phyloP scores from a whole-genome alignment of 2,888 invertebrate genomes.

The Pachymerium ferrugineum region DNA sequence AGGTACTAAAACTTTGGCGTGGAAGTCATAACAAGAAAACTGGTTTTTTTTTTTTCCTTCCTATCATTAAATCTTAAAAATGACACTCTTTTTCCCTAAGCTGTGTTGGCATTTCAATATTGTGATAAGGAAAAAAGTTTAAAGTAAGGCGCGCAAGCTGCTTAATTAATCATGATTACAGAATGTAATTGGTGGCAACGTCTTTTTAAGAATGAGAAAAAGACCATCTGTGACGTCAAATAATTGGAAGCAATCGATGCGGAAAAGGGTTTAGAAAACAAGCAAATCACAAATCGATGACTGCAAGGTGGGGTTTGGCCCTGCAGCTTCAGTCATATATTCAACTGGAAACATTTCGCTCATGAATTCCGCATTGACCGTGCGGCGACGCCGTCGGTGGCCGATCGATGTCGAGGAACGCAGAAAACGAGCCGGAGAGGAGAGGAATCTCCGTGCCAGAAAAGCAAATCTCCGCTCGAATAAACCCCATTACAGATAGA shows the following conservation, averaged over 20 bases:
- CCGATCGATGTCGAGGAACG: neutral
- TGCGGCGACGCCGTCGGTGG: conserved; percentile 10
- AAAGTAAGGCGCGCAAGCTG: neutral
- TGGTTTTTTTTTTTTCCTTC: too few relatives aligned
- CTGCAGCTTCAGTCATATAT: neutral
- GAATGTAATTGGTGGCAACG: neutral
- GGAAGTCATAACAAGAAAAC: too few relatives aligned
- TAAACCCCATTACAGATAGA: neutral
- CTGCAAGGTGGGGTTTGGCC: neutral
- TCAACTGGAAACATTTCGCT: conserved; percentile 12
- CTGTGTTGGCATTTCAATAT: neutral
- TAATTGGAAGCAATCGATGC: neutral
- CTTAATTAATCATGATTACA: conserved; percentile 8
- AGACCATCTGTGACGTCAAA: neutral
- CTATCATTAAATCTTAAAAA: too few relatives aligned
- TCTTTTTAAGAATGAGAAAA: neutral
- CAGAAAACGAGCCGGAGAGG: neutral
- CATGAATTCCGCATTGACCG: conserved; percentile 18
- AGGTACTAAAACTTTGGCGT: too few relatives aligned
- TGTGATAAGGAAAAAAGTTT: neutral
- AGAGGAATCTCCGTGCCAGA: conserved; percentile 1
- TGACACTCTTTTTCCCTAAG: too few relatives aligned
- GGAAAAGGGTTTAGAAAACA: neutral
- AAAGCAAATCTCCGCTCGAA: neutral
- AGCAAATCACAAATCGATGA: neutral